phyloP scores from a whole-genome alignment of 2,797 vertebrate species.

The Pitangus sulphuratus region DNA sequence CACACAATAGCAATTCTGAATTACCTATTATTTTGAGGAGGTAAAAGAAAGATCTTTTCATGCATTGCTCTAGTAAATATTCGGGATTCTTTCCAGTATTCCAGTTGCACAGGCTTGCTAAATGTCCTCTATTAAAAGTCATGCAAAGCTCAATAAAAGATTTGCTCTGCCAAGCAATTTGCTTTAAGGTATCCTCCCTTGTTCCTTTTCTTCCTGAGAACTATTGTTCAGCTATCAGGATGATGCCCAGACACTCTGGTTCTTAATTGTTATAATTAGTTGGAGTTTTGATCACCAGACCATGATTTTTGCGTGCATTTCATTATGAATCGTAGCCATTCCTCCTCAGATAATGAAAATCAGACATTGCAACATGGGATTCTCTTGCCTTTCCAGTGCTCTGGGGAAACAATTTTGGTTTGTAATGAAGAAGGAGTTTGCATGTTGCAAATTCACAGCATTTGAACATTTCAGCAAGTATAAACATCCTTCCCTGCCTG shows the following conservation, averaged over 20 bases:
- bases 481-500: not conserved
- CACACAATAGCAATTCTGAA: constrained; percentile 34
- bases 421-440: not conserved
- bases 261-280: constrained; percentile 32
- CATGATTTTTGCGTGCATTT: not conserved
- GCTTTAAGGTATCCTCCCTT: not conserved
- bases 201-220: not conserved
- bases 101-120: not conserved
- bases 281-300: not conserved
- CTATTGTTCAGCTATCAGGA: not conserved
- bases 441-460: not conserved
- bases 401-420: not conserved
- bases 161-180: constrained; percentile 13
- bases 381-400: not conserved
- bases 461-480: not conserved
- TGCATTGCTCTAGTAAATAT: not conserved
- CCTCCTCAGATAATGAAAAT: not conserved
- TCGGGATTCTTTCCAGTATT: not conserved
- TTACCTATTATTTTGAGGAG: constrained; percentile 15
- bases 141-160: constrained; percentile 6
- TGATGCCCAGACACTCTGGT: not conserved
- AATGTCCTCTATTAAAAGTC: constrained; percentile 12
- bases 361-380: not conserved
- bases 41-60: constrained; percentile 35
- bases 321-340: not conserved